Evolutionary conservation across 1,140 invertebrate genomes (phyloP).

Genomic region (Pseudachorutes palmiensis): DNA sequence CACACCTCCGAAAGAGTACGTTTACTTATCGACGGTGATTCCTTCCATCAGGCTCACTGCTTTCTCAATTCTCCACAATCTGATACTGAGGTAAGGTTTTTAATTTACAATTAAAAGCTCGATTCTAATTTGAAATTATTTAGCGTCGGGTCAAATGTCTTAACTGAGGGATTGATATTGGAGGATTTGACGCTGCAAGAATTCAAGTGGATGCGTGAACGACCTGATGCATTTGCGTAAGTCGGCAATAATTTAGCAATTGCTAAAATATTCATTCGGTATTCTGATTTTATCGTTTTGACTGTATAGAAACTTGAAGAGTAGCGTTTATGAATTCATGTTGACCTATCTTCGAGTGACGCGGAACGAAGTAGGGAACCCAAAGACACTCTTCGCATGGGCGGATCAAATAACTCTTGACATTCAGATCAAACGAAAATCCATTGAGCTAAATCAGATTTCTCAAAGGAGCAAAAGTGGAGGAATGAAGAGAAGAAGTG

Average conservation of each 20-base stretch:
- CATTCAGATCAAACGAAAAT: background rate
- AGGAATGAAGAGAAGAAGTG: background rate
- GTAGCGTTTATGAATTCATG: background rate
- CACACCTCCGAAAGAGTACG: slow-evolving; percentile 21
- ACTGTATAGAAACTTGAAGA: background rate
- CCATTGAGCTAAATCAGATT: background rate
- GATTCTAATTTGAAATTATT: background rate
- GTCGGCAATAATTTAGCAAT: slow-evolving; percentile 18
- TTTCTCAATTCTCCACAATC: slow-evolving; percentile 17
- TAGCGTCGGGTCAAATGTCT: slow-evolving; percentile 29
- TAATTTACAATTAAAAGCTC: slow-evolving; percentile 6
- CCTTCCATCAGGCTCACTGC: slow-evolving; percentile 22
- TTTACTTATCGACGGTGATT: slow-evolving; percentile 19
- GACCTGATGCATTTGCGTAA: background rate
- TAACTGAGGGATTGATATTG: slow-evolving; percentile 16
- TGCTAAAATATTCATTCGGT: background rate
- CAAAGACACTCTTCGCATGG: background rate
- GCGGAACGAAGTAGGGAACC: background rate
- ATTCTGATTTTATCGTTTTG: background rate
- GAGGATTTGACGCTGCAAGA: slow-evolving; percentile 25
- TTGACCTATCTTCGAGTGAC: background rate
- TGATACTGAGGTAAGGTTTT: slow-evolving; percentile 25
- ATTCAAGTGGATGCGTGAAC: slow-evolving; percentile 27
- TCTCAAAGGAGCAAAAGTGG: background rate
- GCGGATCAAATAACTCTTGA: background rate